Evolutionary conservation across 2,797 vertebrate species (phyloP), one percentile per base, ranked within the genome.

Genomic region (Sternarchorhynchus goeldii): DNA sequence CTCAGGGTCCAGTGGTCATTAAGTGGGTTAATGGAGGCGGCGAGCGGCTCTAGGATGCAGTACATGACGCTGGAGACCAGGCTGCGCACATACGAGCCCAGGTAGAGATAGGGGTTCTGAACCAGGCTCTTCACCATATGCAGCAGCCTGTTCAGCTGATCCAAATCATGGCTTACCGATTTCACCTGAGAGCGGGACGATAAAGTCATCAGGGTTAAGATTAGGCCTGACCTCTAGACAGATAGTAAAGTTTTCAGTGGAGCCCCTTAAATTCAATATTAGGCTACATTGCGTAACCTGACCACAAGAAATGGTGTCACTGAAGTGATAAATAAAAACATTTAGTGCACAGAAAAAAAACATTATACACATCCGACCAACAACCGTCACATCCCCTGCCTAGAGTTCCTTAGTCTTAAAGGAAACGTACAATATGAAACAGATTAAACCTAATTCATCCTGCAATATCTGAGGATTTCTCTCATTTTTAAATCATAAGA

Each of bases 1-100:
- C 96, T 85, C 17, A 98, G 92, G 2, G 96, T 96, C 96, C 96
- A 97, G 92, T 98, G 96, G 91, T 98, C 96, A 2, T 98, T 98
- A 32, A 97, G 93, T 0, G 96, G 96, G 87, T 98, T 98, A 86
- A 98, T 98, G 88, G 96, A 98, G 70, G 96, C 96, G 0, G 96
- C 96, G 70, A 98, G 91, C 0, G 96, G 96, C 90, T 98, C 96
- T 76, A 98, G 85, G 81, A 97, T 96, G 74, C 96, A 98, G 90
- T 98, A 98, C 89, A 96, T 94, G 85, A 97, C 96, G 0, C 96
- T 97, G 87, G 92, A 94, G 18, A 97, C 94, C 55, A 98, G 89
- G 84, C 95, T 97, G 56, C 95, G 94, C 0, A 96, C 95, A 0
- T 97, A 98, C 0, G 96, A 95, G 55, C 96, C 96, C 90, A 98